Percentiles rank a stretch among this genome's conserved stretches.
Evolutionary conservation across 2,888 invertebrate species (phyloP).

Genomic region (Rotaria sp.): DNA sequence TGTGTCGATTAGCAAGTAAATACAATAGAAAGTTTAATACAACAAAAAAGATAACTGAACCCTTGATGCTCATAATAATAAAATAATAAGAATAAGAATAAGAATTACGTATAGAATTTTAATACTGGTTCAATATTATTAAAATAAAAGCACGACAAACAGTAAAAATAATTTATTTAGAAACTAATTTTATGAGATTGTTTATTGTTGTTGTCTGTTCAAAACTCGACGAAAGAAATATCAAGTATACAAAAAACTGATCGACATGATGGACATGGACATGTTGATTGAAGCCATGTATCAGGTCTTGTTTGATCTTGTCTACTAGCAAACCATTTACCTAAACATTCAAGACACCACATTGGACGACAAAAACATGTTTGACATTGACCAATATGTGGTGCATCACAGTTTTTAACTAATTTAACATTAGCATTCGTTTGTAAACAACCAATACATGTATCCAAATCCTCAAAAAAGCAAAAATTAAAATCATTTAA

Average conservation of each 20-base stretch:
- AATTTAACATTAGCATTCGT: conserved; percentile 71
- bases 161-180: not conserved
- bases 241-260: conserved; percentile 76
- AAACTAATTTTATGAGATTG: not conserved
- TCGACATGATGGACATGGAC: conserved; percentile 80
- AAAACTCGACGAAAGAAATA: conserved; percentile 42
- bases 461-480: conserved; percentile 64
- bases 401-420: conserved; percentile 63
- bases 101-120: too few species aligned
- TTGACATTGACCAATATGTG: conserved; percentile 57
- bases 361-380: conserved; percentile 72
- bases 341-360: conserved; percentile 67
- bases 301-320: conserved; percentile 67
- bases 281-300: conserved; percentile 72
- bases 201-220: not conserved
- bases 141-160: too few species aligned
- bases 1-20: too few species aligned
- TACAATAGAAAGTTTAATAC: too few species aligned
- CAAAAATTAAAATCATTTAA: not conserved
- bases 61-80: too few species aligned
- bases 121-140: too few species aligned
- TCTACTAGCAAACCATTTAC: conserved; percentile 68
- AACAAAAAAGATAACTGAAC: too few species aligned
- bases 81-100: too few species aligned
- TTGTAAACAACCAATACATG: conserved; percentile 82